phyloP scores from a whole-genome alignment of 2,888 invertebrate species.

The Drosophila maculinotata region DNA sequence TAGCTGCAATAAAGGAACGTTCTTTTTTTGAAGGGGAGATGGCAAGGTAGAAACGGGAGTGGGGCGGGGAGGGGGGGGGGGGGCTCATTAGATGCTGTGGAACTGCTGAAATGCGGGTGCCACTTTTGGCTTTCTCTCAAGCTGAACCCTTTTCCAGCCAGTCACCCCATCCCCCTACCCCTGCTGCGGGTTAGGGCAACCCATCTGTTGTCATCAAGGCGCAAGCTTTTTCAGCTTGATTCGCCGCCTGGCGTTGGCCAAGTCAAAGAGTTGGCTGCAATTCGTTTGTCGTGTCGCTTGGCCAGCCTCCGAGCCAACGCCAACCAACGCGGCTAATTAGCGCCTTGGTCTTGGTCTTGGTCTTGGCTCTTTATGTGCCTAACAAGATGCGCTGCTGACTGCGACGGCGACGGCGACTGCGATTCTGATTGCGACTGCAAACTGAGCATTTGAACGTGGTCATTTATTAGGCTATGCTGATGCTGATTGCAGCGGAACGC shows the following conservation, averaged over 20 bases:
- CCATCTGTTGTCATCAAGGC: constrained; percentile 41
- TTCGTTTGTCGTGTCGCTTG: constrained; percentile 31
- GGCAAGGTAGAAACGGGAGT: no score
- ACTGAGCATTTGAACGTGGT: constrained; percentile 18
- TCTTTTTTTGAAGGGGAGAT: neutral
- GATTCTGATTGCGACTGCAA: neutral
- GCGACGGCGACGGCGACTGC: constrained; percentile 6
- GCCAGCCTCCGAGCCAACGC: constrained; percentile 31
- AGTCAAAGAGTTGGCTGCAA: constrained; percentile 42
- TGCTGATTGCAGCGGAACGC: constrained; percentile 29
- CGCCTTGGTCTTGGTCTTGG: constrained; percentile 51
- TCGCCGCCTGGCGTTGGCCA: constrained; percentile 15
- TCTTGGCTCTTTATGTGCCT: constrained; percentile 32
- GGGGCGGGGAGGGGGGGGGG: neutral
- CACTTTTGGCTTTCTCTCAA: constrained; percentile 24
- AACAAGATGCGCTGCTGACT: constrained; percentile 45
- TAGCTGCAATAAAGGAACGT: constrained; percentile 9
- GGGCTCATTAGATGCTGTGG: constrained; percentile 20
- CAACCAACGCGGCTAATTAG: constrained; percentile 72
- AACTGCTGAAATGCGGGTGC: constrained; percentile 47
- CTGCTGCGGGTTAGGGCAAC: neutral
- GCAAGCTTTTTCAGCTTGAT: constrained; percentile 9
- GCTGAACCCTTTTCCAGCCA: neutral
- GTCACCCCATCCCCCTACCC: neutral
- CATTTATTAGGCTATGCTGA: constrained; percentile 63